Conservation (phyloP, 2,113 vertebrate genomes). For the Tetrax tetrax region DNA sequence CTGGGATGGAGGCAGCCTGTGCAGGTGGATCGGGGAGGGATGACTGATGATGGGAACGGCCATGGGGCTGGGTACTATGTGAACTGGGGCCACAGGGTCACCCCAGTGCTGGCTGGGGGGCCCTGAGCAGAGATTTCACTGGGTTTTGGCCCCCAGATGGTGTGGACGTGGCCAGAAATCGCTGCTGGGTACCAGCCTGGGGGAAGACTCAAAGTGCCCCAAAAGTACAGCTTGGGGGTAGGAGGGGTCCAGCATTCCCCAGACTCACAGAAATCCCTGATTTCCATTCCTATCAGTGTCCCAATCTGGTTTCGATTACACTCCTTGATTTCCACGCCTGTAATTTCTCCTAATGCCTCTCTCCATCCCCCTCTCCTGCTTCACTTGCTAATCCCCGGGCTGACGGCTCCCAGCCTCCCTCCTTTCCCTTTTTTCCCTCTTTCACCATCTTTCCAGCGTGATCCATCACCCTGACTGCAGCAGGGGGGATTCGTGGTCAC, state of each 20-base stretch:
- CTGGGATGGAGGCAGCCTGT: rapidly evolving
- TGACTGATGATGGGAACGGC: rapidly evolving
- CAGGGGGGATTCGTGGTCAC: neutral
- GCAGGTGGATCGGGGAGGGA: neutral
- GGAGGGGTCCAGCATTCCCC: neutral
- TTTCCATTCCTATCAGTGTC: neutral
- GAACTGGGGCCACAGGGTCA: rapidly evolving
- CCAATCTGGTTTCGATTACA: constrained; percentile 51
- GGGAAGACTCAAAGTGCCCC: neutral
- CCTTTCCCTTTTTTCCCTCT: neutral
- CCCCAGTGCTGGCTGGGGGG: rapidly evolving
- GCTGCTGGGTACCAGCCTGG: neutral
- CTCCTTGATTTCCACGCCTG: neutral
- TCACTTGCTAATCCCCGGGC: neutral
- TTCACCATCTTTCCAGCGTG: neutral
- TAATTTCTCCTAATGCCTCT: constrained; percentile 2
- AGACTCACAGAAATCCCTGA: neutral
- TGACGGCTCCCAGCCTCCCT: neutral
- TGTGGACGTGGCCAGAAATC: neutral
- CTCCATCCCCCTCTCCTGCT: neutral
- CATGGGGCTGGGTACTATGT: neutral
- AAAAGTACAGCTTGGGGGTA: neutral
- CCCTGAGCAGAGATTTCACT: neutral
- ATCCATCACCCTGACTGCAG: neutral
- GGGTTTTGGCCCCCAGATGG: neutral